Conservation (phyloP, 2,113 vertebrate species). For the Aspidoscelis tigris region DNA sequence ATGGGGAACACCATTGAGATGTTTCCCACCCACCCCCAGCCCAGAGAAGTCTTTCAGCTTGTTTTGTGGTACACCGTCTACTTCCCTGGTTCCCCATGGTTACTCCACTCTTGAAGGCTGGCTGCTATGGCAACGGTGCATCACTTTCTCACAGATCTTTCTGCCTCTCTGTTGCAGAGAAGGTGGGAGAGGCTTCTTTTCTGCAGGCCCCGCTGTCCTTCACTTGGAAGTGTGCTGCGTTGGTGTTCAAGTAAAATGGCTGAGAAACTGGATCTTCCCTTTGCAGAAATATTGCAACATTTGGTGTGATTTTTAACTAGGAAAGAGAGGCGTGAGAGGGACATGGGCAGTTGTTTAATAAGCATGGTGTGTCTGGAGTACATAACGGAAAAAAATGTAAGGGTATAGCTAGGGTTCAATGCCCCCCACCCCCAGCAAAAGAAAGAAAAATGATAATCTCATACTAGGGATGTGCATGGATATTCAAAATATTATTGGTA, state of each 20-base stretch:
- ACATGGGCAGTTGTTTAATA: too few species aligned
- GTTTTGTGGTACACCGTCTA: background rate
- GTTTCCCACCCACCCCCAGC: background rate
- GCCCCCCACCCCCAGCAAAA: too few species aligned
- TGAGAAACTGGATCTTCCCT: background rate
- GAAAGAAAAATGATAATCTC: too few species aligned
- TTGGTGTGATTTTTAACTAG: background rate
- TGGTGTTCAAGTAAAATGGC: too few species aligned
- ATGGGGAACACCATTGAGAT: background rate
- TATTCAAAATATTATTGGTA: too few species aligned
- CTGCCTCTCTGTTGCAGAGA: background rate
- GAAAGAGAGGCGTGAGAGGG: too few species aligned
- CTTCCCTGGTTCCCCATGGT: background rate
- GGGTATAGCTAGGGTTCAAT: too few species aligned
- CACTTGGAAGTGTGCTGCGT: background rate
- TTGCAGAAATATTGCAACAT: background rate
- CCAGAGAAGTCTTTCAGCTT: background rate
- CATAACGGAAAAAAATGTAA: too few species aligned
- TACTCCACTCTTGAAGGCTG: background rate
- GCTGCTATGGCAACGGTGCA: conserved; percentile 11
- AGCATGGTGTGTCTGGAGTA: too few species aligned
- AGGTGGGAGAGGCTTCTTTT: background rate
- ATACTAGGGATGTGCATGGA: too few species aligned
- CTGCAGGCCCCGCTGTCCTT: background rate
- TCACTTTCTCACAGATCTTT: background rate